These are phyloP conservation scores for Nycteola revayana DNA, from an alignment of 2,888 invertebrate species.

Conservation along the genomic window DNA sequence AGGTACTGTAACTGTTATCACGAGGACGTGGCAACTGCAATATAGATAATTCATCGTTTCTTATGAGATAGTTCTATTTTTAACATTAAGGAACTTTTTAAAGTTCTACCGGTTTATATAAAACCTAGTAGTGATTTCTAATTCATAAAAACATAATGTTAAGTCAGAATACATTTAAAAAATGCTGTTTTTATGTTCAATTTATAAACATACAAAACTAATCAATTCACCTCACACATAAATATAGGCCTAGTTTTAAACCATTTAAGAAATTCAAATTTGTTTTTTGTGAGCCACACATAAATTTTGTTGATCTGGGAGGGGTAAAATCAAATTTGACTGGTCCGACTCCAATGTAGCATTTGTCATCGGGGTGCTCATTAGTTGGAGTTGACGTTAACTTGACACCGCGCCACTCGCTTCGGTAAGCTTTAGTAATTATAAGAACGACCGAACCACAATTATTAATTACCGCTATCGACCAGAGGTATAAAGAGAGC, in stretches of 20 bases:
- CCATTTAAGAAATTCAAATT: background rate
- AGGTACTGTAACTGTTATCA: too few species aligned
- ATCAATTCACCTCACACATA: background rate
- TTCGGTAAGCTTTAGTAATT: slow-evolving; percentile 73
- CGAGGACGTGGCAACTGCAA: slow-evolving; percentile 38
- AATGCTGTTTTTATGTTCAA: background rate
- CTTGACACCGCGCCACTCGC: slow-evolving; percentile 63
- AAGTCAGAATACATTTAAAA: background rate
- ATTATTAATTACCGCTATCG: slow-evolving; percentile 76
- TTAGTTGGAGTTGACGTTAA: slow-evolving; percentile 76
- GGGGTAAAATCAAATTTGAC: slow-evolving; percentile 49
- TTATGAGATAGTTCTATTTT: slow-evolving; percentile 45
- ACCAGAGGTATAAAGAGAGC: slow-evolving; percentile 59
- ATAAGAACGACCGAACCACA: slow-evolving; percentile 58
- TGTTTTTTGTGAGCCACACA: slow-evolving; percentile 6
- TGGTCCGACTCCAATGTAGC: slow-evolving; percentile 55
- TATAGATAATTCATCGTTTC: slow-evolving; percentile 51
- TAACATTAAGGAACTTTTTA: too few species aligned
- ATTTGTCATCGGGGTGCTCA: slow-evolving; percentile 75
- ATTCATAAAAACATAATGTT: background rate
- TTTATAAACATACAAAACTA: background rate
- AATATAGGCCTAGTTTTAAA: background rate
- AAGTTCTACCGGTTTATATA: too few species aligned
- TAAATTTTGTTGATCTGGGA: slow-evolving; percentile 22
- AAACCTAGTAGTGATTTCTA: too few species aligned